A percentile compares a stretch with the other conserved stretches of the same genome.
Conservation (phyloP, 2,113 vertebrate genomes). For the Gadus macrocephalus region DNA sequence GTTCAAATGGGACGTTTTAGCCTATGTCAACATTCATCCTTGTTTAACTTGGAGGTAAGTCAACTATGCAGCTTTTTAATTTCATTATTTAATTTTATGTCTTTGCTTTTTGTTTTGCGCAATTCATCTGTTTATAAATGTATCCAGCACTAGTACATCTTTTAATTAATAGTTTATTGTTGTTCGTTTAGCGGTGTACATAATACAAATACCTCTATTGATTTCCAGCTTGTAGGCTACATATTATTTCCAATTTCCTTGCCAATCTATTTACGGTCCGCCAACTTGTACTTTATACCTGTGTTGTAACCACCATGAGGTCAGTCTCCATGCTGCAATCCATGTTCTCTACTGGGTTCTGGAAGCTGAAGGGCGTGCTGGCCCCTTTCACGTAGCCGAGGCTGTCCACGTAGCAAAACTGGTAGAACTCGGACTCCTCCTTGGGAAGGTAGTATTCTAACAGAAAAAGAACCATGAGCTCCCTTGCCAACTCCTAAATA, state of each 20-base stretch:
- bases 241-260: too few species aligned
- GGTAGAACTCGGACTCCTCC: constrained; percentile 74
- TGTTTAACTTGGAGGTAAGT: constrained; percentile 23
- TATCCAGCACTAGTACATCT: not conserved
- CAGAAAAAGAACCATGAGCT: not conserved
- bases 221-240: too few species aligned
- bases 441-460: constrained; percentile 74
- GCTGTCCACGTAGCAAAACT: constrained; percentile 76
- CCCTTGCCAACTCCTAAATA: too few species aligned
- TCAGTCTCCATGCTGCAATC: constrained; percentile 56
- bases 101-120: not conserved
- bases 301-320: constrained; percentile 71
- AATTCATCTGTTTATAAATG: too few species aligned
- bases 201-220: too few species aligned
- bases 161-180: not conserved
- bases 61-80: not conserved
- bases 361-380: constrained; percentile 74
- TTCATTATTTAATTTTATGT: not conserved
- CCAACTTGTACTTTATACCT: constrained; percentile 54
- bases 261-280: not conserved
- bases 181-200: too few species aligned
- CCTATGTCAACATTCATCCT: constrained; percentile 7
- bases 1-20: constrained; percentile 4
- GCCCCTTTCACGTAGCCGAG: constrained; percentile 68
- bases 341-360: constrained; percentile 34